Conservation (phyloP, 2,888 invertebrate species). For the Polymixis flavicincta region DNA sequence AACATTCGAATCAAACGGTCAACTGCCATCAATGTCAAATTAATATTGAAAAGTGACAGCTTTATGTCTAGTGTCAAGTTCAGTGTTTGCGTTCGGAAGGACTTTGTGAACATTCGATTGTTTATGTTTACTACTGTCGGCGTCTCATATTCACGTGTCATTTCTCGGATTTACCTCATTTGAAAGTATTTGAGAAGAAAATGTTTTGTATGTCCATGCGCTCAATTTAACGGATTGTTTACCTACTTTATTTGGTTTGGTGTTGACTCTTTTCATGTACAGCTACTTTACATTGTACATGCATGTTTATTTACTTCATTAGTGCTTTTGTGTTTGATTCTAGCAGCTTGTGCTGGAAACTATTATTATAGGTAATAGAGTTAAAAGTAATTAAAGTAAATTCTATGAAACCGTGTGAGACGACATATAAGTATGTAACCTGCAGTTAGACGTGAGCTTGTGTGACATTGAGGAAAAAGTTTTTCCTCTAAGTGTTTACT, state of each 20-base stretch:
- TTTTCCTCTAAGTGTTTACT: conserved; percentile 43
- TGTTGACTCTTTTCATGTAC: conserved; percentile 16
- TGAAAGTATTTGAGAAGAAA: conserved; percentile 66
- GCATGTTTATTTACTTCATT: conserved; percentile 18
- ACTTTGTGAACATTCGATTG: conserved; percentile 58
- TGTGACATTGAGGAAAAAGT: conserved; percentile 50
- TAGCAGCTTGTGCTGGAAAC: conserved; percentile 13
- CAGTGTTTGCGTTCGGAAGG: conserved; percentile 74
- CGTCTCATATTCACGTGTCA: conserved; percentile 70
- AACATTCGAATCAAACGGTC: conserved; percentile 80
- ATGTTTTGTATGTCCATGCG: conserved; percentile 37
- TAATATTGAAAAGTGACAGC: conserved; percentile 74
- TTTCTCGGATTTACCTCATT: conserved; percentile 63
- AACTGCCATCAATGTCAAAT: conserved; percentile 70
- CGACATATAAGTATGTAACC: not conserved
- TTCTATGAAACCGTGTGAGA: conserved; percentile 28
- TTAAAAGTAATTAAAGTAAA: conserved; percentile 5
- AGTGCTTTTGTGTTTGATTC: conserved; percentile 36
- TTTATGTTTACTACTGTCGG: conserved; percentile 77
- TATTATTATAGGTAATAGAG: not conserved
- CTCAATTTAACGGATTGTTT: conserved; percentile 48
- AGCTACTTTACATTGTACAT: conserved; percentile 6
- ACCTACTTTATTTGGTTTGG: conserved; percentile 27
- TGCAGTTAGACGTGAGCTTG: conserved; percentile 14
- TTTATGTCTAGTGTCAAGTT: conserved; percentile 77